Conservation (phyloP, 2,797 vertebrate species). For the Ptychadena robeensis region DNA sequence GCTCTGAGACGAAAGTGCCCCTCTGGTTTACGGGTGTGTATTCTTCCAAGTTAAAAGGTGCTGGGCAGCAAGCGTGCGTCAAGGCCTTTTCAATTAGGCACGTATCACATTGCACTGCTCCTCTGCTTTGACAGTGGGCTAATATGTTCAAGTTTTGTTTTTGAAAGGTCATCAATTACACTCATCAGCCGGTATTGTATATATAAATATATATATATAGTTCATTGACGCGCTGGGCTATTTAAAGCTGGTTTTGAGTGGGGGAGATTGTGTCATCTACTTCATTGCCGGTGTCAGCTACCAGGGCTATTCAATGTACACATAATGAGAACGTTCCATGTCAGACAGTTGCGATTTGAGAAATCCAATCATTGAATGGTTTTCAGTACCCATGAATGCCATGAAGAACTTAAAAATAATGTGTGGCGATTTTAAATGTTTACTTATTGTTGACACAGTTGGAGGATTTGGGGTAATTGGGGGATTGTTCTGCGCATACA, state of each 20-base stretch:
- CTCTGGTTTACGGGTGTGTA: conserved; percentile 35
- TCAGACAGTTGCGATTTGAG: neutral
- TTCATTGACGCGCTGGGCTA: conserved; percentile 29
- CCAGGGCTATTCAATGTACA: neutral
- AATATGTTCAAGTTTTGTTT: conserved; percentile 13
- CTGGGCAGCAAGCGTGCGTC: conserved; percentile 49
- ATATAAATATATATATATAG: conserved; percentile 31
- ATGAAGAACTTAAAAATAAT: neutral
- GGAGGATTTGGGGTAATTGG: too few relatives aligned
- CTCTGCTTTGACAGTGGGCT: conserved; percentile 10
- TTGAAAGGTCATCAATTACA: conserved; percentile 43
- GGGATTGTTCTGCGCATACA: too few relatives aligned
- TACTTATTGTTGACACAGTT: too few relatives aligned
- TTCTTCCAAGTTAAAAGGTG: conserved; percentile 52
- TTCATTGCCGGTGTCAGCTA: neutral
- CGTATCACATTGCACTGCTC: conserved; percentile 1
- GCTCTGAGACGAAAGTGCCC: conserved; percentile 46
- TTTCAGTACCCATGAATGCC: neutral
- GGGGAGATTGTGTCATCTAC: conserved; percentile 6
- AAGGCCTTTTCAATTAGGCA: conserved; percentile 36
- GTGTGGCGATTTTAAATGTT: neutral
- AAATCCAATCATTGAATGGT: neutral
- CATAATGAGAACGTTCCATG: neutral
- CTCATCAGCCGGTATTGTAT: conserved; percentile 16
- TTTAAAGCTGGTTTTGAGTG: conserved; percentile 4